Base-by-base conservation (phyloP, 2,888 invertebrate species). In the Cephus rjabovi region DNA sequence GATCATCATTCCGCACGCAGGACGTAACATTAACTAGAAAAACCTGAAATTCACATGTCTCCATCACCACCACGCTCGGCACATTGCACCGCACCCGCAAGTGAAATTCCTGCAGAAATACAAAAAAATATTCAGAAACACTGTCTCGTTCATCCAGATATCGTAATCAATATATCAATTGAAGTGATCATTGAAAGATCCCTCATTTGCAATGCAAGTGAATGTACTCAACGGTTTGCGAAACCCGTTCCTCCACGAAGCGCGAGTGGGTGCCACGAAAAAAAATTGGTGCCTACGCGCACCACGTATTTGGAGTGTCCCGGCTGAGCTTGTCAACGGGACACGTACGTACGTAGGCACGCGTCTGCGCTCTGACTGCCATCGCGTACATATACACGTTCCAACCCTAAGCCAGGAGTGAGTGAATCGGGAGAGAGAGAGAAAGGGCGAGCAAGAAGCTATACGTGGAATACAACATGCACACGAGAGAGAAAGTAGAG, bases 271-370 rank as follows among this genome's bases (percentile, higher is more conserved):
- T 83, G 87, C 76, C 78, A 78, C 74, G 40, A 35, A 82, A 87
- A 87, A 86, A 87, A 85, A 77, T 83, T 80, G 34, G 80, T 85
- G 81, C 87, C 88, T 87, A 89, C 89, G 88, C 87, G 80, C 83
- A 83, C 84, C 83, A 85, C 83, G 83, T 83, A 87, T 88, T 88
- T 88, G 87, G 86, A 56, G 56, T 56, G 56, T 56, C 23, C 35
- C 56, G 56, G 34, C 9, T 73, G 37, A 12, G 33, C 23, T 34
- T 73, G 34, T 73, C 31, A 69, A 34, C 23, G 73, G 11, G 34
- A 37, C 12, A 15, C 70, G 68, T 15, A 56, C 33, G 23, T 56
- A 56, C 23, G 56, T 56, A 56, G 56, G 56, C 56, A 56, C 56
- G 56, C 56, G 56, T 56, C 56, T 56, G 56, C 56, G 56, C 56